A percentile compares a stretch with the other conserved stretches of the same genome.
phyloP scores from a whole-genome alignment of 2,113 vertebrate species.

The Prionailurus bengalensis region DNA sequence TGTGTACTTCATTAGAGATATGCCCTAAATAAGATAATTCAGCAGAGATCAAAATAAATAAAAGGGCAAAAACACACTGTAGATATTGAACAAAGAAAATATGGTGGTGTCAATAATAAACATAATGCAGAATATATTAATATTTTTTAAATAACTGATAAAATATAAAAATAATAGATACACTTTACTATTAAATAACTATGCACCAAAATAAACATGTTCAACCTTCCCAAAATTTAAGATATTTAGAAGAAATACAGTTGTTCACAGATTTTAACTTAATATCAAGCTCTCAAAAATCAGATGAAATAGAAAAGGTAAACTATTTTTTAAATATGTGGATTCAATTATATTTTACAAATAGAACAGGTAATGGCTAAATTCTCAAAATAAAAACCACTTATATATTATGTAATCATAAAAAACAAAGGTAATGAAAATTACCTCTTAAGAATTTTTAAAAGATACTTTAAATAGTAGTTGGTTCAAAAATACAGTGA shows the following conservation, averaged over 20 bases:
- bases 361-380: neutral
- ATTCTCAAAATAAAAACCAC: neutral
- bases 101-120: neutral
- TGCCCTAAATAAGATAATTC: neutral
- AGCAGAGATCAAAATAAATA: neutral
- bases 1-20: neutral
- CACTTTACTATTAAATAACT: neutral
- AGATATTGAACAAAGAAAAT: neutral
- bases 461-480: neutral
- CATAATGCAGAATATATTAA: neutral
- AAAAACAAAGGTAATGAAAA: neutral
- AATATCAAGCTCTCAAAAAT: neutral
- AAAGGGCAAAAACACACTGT: neutral
- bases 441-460: neutral
- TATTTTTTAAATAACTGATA: neutral
- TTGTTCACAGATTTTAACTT: neutral
- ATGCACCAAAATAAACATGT: neutral
- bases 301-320: neutral
- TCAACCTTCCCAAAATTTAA: neutral
- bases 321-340: neutral
- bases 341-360: neutral
- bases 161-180: neutral
- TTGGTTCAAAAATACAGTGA: neutral
- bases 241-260: neutral
- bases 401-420: neutral